A percentile compares a stretch with the other conserved stretches of the same genome.
phyloP scores from a whole-genome alignment of 2,888 invertebrate species.

The Podotricha telesiphe region DNA sequence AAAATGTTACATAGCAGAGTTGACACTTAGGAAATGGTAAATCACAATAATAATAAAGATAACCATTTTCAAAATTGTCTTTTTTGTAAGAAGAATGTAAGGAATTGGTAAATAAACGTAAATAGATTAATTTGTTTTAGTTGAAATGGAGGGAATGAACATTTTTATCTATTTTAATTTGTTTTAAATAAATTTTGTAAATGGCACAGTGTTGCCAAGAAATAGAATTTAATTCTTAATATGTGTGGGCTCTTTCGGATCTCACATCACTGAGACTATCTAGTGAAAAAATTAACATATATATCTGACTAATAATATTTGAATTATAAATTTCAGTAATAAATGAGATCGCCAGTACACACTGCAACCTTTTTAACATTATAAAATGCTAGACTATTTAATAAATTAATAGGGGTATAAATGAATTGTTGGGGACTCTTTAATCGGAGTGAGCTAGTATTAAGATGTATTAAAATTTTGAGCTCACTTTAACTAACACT shows the following conservation, averaged over 20 bases:
- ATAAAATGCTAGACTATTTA: conserved; percentile 20
- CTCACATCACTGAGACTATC: neutral
- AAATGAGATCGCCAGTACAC: conserved; percentile 9
- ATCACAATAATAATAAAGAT: neutral
- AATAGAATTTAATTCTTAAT: neutral
- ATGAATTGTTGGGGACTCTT: conserved; percentile 27
- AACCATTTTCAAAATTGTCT: conserved; percentile 7
- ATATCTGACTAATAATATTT: neutral
- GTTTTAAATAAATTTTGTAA: neutral
- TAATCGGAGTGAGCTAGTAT: conserved; percentile 49
- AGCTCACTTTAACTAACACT: conserved; percentile 62
- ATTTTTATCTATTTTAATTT: conserved; percentile 3
- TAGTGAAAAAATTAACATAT: neutral
- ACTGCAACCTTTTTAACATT: conserved; percentile 3
- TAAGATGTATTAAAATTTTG: conserved; percentile 61
- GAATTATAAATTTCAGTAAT: neutral
- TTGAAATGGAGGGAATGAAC: neutral
- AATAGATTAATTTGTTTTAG: conserved; percentile 12
- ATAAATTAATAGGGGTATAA: conserved; percentile 17
- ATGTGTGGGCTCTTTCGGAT: conserved; percentile 4
- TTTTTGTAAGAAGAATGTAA: conserved; percentile 7
- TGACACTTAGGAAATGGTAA: conserved; percentile 1
- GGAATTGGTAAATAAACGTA: conserved; percentile 10
- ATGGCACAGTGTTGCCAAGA: neutral
- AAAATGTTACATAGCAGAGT: neutral